phyloP scores from a whole-genome alignment of 2,888 invertebrate genomes.

The Adela reaumurella region DNA sequence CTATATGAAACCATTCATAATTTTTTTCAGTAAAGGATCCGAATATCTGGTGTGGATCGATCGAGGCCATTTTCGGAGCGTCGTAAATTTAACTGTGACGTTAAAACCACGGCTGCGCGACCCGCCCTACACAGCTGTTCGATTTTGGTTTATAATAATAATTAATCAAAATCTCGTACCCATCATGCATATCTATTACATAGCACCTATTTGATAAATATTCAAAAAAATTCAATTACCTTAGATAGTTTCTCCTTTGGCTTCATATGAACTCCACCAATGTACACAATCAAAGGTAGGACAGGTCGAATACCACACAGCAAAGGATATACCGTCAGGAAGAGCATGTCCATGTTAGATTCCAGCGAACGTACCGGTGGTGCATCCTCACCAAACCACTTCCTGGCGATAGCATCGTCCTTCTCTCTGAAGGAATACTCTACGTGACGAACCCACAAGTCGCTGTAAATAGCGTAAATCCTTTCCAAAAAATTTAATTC shows the following conservation, averaged over 20 bases:
- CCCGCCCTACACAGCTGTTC: too few relatives aligned
- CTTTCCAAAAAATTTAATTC: conserved; percentile 2
- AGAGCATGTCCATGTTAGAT: conserved; percentile 25
- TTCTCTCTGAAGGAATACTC: conserved; percentile 5
- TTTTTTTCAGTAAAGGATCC: too few relatives aligned
- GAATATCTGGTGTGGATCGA: too few relatives aligned
- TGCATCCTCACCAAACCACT: conserved; percentile 14
- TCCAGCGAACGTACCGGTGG: conserved; percentile 14
- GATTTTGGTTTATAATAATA: too few relatives aligned
- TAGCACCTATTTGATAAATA: too few relatives aligned
- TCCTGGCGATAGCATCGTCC: conserved; percentile 8
- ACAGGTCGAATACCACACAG: conserved; percentile 27
- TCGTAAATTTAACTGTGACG: too few relatives aligned
- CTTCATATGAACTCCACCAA: conserved; percentile 36
- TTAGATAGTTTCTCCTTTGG: conserved; percentile 27
- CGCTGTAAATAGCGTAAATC: conserved; percentile 2
- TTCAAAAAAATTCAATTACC: conserved; percentile 18
- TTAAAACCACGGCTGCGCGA: too few relatives aligned
- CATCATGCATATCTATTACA: too few relatives aligned
- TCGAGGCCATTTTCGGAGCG: too few relatives aligned
- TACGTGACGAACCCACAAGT: conserved; percentile 1
- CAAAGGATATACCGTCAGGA: conserved; percentile 31
- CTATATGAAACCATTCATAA: too few relatives aligned
- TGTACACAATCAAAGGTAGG: conserved; percentile 28
- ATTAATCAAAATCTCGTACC: too few relatives aligned